A percentile compares a stretch with the other conserved stretches of the same genome.
Evolutionary conservation across 53 echinoderm and acorn worm genomes (phyloP).

Genomic region (Patiria pectinifera): DNA sequence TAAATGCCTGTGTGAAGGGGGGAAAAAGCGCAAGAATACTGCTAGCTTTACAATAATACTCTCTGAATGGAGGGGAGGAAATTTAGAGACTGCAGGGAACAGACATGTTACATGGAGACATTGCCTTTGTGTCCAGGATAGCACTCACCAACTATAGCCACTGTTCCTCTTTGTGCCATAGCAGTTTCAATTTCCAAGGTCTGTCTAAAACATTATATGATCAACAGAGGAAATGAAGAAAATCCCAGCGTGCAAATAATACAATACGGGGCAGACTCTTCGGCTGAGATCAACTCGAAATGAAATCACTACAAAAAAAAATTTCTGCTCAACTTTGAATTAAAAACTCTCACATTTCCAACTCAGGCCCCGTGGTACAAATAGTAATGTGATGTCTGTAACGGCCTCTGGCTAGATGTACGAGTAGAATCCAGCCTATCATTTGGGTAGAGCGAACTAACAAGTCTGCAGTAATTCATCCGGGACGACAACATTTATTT

Average conservation of each 20-base stretch:
- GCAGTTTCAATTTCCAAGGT: not conserved
- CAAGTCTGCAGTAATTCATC: not conserved
- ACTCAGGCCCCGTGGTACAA: not conserved
- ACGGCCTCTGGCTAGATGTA: not conserved
- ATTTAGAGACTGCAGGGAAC: not conserved
- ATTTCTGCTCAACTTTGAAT: not conserved
- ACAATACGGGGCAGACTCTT: not conserved
- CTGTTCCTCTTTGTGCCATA: not conserved
- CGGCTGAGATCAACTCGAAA: not conserved
- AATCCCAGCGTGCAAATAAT: not conserved
- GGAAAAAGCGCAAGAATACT: not conserved
- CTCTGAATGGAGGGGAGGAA: not conserved
- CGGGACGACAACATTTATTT: conserved; percentile 4
- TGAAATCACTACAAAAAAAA: no score
- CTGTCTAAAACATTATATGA: not conserved
- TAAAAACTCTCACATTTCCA: not conserved
- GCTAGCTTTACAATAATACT: not conserved
- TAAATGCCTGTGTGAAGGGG: not conserved
- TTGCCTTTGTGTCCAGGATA: not conserved
- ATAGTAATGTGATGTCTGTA: not conserved
- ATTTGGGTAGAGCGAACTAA: not conserved
- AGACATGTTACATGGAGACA: not conserved
- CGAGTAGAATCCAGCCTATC: not conserved
- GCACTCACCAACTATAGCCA: not conserved
- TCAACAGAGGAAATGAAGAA: not conserved